Evolutionary conservation across 2,888 invertebrate genomes (phyloP), one percentile per base, ranked within the genome.

Genomic region (Pammene fasciana): DNA sequence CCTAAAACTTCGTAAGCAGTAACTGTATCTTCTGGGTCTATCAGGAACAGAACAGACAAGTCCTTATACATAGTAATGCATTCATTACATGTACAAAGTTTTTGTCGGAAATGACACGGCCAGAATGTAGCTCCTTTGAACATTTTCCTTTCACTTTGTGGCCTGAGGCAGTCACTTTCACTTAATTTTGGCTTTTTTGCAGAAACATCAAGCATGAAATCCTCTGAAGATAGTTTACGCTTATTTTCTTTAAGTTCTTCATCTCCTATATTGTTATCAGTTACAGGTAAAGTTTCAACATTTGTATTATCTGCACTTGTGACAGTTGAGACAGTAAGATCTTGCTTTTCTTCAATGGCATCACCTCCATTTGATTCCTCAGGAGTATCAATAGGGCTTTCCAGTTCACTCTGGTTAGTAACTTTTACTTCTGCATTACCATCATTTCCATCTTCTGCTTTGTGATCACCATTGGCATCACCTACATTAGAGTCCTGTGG

Each of bases 11-110:
- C 95, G 87, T 97, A 98, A 0, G 94, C 94, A 72, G 94, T 94
- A 0, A 98, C 96, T 0, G 97, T 97, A 82, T 99, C 99, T 75
- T 95, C 95, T 0, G 93, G 89, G 86, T 98, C 98, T 41, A 95
- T 88, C 59, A 99, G 88, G 84, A 95, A 99, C 67, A 93, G 84
- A 4, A 98, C 93, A 41, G 94, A 93, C 59, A 95, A 90, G 26
- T 94, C 93, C 79, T 94, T 94, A 82, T 98, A 99, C 88, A 96
- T 93, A 71, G 94, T 83, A 83, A 93, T 85, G 79, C 97, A 97
- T 61, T 93, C 93, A 67, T 88, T 86, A 79, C 97, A 97, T 14
- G 93, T 93, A 78, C 97, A 97, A 0, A 99, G 92, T 70, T 95
- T 94, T 65, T 94, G 93, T 50, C 98, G 94, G 95, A 98, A 97